Evolutionary conservation across 2,113 vertebrate genomes (phyloP).

Genomic region (Caloenas nicobarica): DNA sequence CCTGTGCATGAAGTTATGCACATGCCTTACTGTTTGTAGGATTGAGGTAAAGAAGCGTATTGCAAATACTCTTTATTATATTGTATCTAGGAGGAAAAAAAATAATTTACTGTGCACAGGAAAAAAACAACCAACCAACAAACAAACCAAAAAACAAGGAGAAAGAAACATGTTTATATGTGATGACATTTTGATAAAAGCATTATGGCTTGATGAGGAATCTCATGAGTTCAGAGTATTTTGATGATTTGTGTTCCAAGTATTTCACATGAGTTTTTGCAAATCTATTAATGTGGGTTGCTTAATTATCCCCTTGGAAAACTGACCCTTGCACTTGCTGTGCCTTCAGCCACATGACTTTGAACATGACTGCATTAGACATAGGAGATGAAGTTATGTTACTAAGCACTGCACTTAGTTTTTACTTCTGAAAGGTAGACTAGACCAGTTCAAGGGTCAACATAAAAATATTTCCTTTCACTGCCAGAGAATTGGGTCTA

Average conservation of each 20-base stretch:
- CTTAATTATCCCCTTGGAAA: background rate
- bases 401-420: background rate
- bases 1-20: background rate
- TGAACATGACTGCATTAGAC: background rate
- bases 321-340: background rate
- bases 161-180: background rate
- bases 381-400: background rate
- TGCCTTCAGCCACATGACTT: background rate
- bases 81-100: background rate
- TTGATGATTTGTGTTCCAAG: background rate
- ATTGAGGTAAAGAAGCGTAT: background rate
- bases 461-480: background rate
- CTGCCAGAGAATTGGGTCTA: background rate
- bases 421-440: background rate
- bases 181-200: constrained; percentile 20
- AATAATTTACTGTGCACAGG: background rate
- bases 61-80: background rate
- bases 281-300: background rate
- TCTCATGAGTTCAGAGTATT: background rate
- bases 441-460: background rate
- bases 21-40: background rate
- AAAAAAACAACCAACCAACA: background rate
- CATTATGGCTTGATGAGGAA: background rate
- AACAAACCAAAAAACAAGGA: background rate
- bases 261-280: background rate